These are phyloP conservation scores for Hemiprocne comata DNA, from an alignment of 2,113 vertebrate genomes.

Conservation along the genomic window DNA sequence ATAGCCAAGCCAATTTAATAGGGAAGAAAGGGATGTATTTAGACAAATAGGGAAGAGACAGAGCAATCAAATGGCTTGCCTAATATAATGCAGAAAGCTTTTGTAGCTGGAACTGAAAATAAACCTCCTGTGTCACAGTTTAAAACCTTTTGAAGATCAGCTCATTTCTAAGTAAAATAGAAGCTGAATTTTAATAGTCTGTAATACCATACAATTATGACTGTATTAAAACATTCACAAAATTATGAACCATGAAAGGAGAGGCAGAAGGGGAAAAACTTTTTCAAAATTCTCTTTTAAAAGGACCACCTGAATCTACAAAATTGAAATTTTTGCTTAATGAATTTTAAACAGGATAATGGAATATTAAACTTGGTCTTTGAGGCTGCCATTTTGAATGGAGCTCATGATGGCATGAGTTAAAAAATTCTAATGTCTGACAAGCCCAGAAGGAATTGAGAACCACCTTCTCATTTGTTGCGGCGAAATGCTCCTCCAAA, in stretches of 20 bases:
- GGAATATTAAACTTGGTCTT: background rate
- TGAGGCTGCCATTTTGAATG: background rate
- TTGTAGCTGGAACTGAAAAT: background rate
- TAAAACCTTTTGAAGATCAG: background rate
- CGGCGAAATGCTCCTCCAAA: background rate
- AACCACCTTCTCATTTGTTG: background rate
- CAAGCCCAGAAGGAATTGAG: background rate
- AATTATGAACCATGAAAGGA: background rate
- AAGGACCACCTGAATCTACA: background rate
- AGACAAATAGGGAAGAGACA: background rate
- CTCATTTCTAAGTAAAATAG: background rate
- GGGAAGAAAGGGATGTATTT: background rate
- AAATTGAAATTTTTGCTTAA: background rate
- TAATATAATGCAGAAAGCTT: background rate
- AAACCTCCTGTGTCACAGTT: background rate
- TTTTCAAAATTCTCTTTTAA: background rate
- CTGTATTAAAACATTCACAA: background rate
- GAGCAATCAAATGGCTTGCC: background rate
- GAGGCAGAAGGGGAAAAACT: background rate
- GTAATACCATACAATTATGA: background rate
- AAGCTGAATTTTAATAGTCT: background rate
- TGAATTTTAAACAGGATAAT: background rate
- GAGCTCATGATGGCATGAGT: background rate
- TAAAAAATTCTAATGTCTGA: background rate
- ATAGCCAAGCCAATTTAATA: background rate